Evolutionary conservation across 2,797 vertebrate species (phyloP).

Genomic region (Pampus argenteus): DNA sequence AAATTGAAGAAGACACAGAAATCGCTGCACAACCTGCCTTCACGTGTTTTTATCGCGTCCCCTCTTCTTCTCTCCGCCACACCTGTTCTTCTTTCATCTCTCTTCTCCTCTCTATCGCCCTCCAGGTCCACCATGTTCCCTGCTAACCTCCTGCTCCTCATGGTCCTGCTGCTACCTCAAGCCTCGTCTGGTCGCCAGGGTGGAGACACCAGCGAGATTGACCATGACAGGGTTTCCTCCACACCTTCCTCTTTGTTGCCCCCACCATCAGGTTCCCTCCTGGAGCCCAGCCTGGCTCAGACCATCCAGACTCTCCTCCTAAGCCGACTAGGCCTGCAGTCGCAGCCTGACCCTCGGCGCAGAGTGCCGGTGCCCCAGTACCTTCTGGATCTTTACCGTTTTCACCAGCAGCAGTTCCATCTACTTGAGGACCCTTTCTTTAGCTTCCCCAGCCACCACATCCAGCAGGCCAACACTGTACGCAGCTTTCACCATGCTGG

Average conservation of each 20-base stretch:
- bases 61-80: constrained; percentile 10
- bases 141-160: constrained; percentile 89
- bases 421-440: constrained; percentile 83
- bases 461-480: constrained; percentile 86
- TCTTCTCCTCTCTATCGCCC: constrained; percentile 7
- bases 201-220: constrained; percentile 73
- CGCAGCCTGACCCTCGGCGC: constrained; percentile 80
- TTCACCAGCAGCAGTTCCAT: constrained; percentile 86
- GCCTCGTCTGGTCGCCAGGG: constrained; percentile 84
- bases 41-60: neutral
- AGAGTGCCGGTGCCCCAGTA: constrained; percentile 83
- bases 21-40: neutral
- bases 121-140: constrained; percentile 89
- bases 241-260: constrained; percentile 38
- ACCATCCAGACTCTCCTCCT: constrained; percentile 86
- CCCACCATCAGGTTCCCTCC: constrained; percentile 41
- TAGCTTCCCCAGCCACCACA: constrained; percentile 83
- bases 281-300: constrained; percentile 79
- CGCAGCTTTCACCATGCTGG: constrained; percentile 88
- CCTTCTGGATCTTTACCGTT: constrained; percentile 87
- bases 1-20: constrained; percentile 7
- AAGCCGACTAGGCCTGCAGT: constrained; percentile 85
- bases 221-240: constrained; percentile 67
- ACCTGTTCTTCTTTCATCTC: constrained; percentile 21
- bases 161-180: constrained; percentile 89